A percentile compares a stretch with the other conserved stretches of the same genome.
Evolutionary conservation across 2,888 invertebrate genomes (phyloP).

Genomic region (Seladonia tumulorum): DNA sequence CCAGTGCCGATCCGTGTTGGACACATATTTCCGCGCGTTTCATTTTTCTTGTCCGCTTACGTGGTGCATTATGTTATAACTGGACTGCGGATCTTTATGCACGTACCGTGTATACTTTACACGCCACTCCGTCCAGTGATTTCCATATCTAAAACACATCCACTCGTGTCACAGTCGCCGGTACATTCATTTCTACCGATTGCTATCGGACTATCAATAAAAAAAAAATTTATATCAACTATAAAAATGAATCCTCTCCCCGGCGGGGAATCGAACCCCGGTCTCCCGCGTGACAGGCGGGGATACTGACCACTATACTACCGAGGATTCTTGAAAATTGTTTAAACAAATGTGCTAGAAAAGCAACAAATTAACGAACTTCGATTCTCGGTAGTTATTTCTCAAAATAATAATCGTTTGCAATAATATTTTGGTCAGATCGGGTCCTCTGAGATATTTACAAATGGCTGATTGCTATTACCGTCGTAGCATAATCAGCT

Average conservation of each 20-base stretch:
- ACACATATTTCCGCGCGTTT: background rate
- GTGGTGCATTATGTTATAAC: background rate
- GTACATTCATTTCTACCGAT: background rate
- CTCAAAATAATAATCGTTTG: background rate
- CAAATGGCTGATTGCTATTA: background rate
- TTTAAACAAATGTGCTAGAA: background rate
- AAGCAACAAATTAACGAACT: background rate
- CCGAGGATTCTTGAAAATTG: background rate
- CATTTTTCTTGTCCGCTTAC: background rate
- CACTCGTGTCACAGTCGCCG: background rate
- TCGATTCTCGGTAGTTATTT: background rate
- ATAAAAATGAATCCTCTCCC: conserved; percentile 25
- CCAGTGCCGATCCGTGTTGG: background rate
- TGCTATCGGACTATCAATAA: background rate
- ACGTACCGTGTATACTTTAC: background rate
- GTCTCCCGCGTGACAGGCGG: conserved; percentile 54
- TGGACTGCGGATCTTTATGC: background rate
- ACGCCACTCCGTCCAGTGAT: background rate
- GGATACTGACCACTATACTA: conserved; percentile 35
- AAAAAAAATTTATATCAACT: background rate
- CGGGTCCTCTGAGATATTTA: background rate
- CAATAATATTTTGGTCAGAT: background rate
- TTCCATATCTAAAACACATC: conserved; percentile 1
- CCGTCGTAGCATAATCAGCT: background rate
- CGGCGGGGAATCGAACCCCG: conserved; percentile 60